Base-by-base conservation (phyloP, 2,797 vertebrate genomes). In the Smutsia gigantea region DNA sequence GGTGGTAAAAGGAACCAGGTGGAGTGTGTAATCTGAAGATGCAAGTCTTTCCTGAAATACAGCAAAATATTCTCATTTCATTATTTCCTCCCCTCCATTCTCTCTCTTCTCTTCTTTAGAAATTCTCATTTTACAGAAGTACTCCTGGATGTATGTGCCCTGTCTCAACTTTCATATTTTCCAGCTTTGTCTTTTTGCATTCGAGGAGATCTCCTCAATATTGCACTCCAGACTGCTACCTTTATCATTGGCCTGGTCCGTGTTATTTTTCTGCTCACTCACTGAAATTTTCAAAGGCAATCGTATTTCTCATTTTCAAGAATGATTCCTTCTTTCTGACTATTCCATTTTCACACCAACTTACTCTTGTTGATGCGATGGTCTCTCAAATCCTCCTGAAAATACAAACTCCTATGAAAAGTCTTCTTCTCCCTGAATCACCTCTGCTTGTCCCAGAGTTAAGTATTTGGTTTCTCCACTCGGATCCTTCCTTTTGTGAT, bases 211-310 rank as follows among this genome's bases (percentile, higher is more conserved):
- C 46, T 66, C 37, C 19, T 86, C 68, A 42, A 23, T 77, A 85
- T 17, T 7, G 0, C n/a, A 18, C 37, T 83, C 51, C 49, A 87
- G 64, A 87, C 71, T 2, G 53, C 85, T 59, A 79, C 88, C 57
- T 49, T 64, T 4, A 25, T 59, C 57, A 21, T 25, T 2, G 1
- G 53, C 74, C 37, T 14, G 1, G 17, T 77, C 51, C 53, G 4
- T 31, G 77, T 93, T 66, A 59, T 66, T 87, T 96, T 90, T 55
- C 93, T 85, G 51, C 34, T 51, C 31, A 39, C 39, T 72, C 55
- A 4, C 1, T 15, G 55, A 37, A 11, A 59, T 7, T 14, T 37
- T 64, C 51, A 21, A 42, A 34, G 29, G 34, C 25, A 15, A 63
- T 13, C 11, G 0, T 29, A 51, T 66, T 82, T 89, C 55, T 59